Evolutionary conservation across 2,888 invertebrate genomes (phyloP).

Genomic region (Charanyca ferruginea): DNA sequence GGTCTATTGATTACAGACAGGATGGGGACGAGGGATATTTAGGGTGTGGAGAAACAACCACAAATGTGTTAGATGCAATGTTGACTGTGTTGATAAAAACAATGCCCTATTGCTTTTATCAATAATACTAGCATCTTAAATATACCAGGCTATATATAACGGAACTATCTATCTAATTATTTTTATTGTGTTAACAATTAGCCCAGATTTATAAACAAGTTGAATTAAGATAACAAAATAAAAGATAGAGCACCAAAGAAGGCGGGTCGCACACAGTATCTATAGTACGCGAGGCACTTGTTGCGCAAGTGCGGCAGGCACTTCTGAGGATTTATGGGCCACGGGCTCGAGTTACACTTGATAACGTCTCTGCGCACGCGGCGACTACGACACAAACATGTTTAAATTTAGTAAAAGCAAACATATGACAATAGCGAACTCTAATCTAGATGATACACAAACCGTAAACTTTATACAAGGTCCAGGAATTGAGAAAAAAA

Average conservation of each 20-base stretch:
- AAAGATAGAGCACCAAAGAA: constrained; percentile 69
- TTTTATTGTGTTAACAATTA: not conserved
- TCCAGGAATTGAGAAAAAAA: not conserved
- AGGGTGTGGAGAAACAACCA: constrained; percentile 68
- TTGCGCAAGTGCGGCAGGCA: constrained; percentile 84
- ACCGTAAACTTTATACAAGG: constrained; percentile 3
- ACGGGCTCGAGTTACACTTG: constrained; percentile 84
- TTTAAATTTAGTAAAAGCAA: constrained; percentile 74
- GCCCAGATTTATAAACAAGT: constrained; percentile 19
- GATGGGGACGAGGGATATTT: constrained; percentile 74
- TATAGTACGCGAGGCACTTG: constrained; percentile 78
- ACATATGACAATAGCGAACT: constrained; percentile 72
- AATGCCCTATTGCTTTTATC: no score
- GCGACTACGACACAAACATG: constrained; percentile 73
- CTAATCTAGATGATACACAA: constrained; percentile 50
- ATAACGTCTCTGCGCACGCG: constrained; percentile 82
- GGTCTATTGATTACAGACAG: constrained; percentile 80
- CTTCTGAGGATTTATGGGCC: constrained; percentile 86
- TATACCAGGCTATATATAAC: not conserved
- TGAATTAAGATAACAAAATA: constrained; percentile 62
- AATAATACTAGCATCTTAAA: constrained; percentile 15
- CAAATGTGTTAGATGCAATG: constrained; percentile 37
- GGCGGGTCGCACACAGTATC: constrained; percentile 70
- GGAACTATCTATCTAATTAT: not conserved
- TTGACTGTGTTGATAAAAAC: constrained; percentile 20